Base-by-base conservation (phyloP, 2,797 vertebrate species). In the Chelidonichthys spinosus region DNA sequence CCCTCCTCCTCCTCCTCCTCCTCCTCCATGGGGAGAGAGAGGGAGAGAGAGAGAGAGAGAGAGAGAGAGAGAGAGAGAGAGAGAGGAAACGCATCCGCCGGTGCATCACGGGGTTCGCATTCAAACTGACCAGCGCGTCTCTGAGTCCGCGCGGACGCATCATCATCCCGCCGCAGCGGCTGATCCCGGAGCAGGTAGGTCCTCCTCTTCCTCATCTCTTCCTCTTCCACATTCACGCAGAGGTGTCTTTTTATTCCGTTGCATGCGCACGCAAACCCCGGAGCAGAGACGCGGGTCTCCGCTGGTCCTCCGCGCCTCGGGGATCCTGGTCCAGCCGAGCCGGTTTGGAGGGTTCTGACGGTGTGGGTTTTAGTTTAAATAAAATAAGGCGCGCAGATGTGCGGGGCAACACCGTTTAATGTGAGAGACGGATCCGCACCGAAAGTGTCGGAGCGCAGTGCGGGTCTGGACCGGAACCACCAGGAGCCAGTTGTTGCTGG, bases 101-200 rank as follows among this genome's bases (percentile, higher is more conserved):
- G 79, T 83, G 85, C 80, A 82, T 70, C 88, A 87, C 88, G 88
- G 78, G 87, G 83, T 75, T 59, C 72, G 60, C 78, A 72, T 93
- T 91, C 88, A 91, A 91, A 88, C 88, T 85, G 89, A 86, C 85
- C 89, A 90, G 90, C 90, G 90, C 87, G 84, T 81, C 64, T 79
- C 4, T 52, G 42, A 14, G 10, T 49, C 25, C 25, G 67, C 43
- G 76, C 75, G 15, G 74, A 46, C 18, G 62, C 82, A 52, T 32
- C 56, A 7, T 74, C 60, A 54, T 50, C 50, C 62, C 49, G 18
- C 36, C 73, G 18, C 36, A 44, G 58, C 76, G 40, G 63, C 76
- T 17, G 61, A 77, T 32, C 58, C 63, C 5, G 32, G 13, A 75
- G 42, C 72, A 17, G 83, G 87, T 85, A 85, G 59, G 85, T 86